Percentiles rank a stretch among this genome's conserved stretches.
These are phyloP conservation scores for Cosmopolites sordidus DNA, from an alignment of 2,888 invertebrate genomes.

Conservation along the genomic window DNA sequence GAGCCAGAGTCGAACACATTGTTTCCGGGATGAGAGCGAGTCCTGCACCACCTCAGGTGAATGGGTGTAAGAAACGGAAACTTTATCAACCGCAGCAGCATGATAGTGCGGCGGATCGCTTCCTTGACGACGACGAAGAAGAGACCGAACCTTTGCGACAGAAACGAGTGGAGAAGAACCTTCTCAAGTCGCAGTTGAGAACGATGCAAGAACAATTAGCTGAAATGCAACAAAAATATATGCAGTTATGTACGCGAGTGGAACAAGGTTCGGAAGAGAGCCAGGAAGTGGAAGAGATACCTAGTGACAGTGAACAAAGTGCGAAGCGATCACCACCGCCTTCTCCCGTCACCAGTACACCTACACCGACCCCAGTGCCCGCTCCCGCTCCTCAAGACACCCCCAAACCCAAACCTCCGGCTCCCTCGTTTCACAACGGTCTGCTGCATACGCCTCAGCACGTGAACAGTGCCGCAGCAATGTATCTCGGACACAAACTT, in stretches of 20 bases:
- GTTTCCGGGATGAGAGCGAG: conserved; percentile 90
- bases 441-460: conserved; percentile 49
- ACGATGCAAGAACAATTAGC: conserved; percentile 86
- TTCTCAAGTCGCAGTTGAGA: conserved; percentile 77
- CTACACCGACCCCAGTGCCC: conserved; percentile 51
- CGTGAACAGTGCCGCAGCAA: conserved; percentile 54
- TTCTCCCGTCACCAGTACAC: conserved; percentile 53
- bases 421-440: conserved; percentile 49
- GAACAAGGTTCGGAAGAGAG: conserved; percentile 75
- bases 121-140: conserved; percentile 74
- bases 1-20: conserved; percentile 92
- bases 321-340: conserved; percentile 51
- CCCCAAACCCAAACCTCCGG: conserved; percentile 48
- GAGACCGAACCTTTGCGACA: conserved; percentile 74
- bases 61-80: conserved; percentile 94
- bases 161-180: conserved; percentile 82
- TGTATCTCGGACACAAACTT: conserved; percentile 77
- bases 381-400: conserved; percentile 43
- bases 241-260: conserved; percentile 80
- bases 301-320: conserved; percentile 65
- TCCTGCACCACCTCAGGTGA: conserved; percentile 76
- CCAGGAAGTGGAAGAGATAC: conserved; percentile 68
- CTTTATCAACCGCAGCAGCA: conserved; percentile 94
- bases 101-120: conserved; percentile 62
- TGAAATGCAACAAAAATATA: conserved; percentile 87